Percentiles rank a stretch among this genome's conserved stretches.
phyloP scores from a whole-genome alignment of 2,113 vertebrate species.

The Dinomys branickii region DNA sequence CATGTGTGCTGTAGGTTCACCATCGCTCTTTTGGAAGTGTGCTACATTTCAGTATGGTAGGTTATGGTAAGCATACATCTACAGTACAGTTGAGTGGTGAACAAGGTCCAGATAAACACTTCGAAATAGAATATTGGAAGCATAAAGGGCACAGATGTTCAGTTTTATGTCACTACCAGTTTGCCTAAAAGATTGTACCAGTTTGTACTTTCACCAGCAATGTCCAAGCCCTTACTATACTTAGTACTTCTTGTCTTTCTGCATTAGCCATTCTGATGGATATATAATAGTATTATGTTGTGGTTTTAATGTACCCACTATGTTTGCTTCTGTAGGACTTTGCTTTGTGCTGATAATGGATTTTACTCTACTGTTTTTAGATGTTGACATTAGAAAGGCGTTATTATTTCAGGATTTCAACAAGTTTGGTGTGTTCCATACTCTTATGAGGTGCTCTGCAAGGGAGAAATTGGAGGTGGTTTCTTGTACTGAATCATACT shows the following conservation, averaged over 20 bases:
- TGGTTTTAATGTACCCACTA: slow-evolving; percentile 1
- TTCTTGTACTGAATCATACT: background rate
- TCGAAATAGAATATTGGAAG: background rate
- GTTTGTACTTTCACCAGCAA: background rate
- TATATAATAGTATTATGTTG: background rate
- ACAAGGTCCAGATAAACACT: background rate
- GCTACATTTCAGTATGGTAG: too few species aligned
- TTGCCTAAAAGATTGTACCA: background rate
- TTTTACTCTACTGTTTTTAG: background rate
- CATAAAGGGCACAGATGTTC: background rate
- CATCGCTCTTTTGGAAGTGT: too few species aligned
- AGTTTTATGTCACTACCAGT: background rate
- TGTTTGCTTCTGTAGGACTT: slow-evolving; percentile 12
- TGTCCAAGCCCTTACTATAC: background rate
- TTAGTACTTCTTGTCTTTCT: background rate
- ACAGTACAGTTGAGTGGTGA: background rate
- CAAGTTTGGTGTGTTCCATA: background rate
- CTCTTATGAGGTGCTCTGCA: background rate
- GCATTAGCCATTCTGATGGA: background rate
- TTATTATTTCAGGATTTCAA: slow-evolving; percentile 35
- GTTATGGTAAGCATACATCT: background rate
- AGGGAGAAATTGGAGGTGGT: background rate
- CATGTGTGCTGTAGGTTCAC: background rate
- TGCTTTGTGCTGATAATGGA: background rate
- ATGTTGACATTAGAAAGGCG: background rate